Percentiles rank a stretch among this genome's conserved stretches.
Evolutionary conservation across 2,888 invertebrate genomes (phyloP).

Genomic region (Drosophila meridiana): DNA sequence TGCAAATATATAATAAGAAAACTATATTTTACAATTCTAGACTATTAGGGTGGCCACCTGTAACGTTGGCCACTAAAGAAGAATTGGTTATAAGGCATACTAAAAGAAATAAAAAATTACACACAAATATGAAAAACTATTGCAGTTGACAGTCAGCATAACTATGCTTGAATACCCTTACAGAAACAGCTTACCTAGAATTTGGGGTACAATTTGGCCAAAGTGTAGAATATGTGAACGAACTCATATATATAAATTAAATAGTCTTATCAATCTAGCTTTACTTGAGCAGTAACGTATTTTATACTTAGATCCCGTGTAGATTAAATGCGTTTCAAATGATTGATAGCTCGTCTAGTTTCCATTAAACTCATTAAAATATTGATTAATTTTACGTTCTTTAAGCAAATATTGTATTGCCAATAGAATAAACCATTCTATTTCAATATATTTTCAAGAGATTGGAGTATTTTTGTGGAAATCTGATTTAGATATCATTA

Average conservation of each 20-base stretch:
- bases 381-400: not conserved
- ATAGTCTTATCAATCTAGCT: not conserved
- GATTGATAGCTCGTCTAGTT: not conserved
- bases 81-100: slow-evolving; percentile 57
- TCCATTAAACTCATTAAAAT: not conserved
- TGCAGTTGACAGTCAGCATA: not conserved
- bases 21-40: slow-evolving; percentile 60
- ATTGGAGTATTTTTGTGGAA: not conserved
- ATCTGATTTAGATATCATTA: not conserved
- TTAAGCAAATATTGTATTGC: not conserved
- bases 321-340: not conserved
- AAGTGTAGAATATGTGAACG: not conserved
- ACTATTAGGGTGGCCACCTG: slow-evolving; percentile 66
- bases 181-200: not conserved
- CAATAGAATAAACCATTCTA: not conserved
- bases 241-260: not conserved
- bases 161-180: not conserved
- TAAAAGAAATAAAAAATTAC: slow-evolving; percentile 1
- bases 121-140: not conserved
- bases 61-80: slow-evolving; percentile 57
- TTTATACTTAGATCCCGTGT: not conserved
- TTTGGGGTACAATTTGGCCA: not conserved
- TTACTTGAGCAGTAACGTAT: not conserved
- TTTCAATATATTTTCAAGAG: not conserved
- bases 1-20: slow-evolving; percentile 41